Conservation (phyloP, 2,888 invertebrate species). For the Ptychoptera contaminata region DNA sequence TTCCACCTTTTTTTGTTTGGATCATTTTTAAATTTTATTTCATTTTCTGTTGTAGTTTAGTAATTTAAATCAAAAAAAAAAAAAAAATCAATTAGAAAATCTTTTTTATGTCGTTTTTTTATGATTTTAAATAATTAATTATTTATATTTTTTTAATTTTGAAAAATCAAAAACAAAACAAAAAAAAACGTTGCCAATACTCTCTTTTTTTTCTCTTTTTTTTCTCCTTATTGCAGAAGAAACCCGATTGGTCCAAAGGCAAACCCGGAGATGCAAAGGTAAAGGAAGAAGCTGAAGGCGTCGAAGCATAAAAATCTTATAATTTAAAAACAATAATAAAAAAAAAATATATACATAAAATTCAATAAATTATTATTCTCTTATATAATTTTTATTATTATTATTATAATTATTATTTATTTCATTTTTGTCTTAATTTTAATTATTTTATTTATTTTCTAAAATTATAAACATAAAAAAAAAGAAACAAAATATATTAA, state of each 20-base stretch:
- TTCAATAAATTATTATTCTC: not conserved
- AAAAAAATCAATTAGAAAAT: no score
- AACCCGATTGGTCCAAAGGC: slow-evolving; percentile 88
- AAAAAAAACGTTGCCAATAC: not conserved
- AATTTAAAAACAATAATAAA: not conserved
- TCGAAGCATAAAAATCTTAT: slow-evolving; percentile 64
- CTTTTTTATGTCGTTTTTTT: not conserved
- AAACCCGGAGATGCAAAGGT: slow-evolving; percentile 75
- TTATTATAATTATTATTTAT: no score
- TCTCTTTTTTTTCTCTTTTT: slow-evolving; percentile 9
- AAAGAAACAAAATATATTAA: no score
- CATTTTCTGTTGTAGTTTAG: no score
- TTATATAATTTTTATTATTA: no score
- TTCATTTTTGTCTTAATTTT: no score
- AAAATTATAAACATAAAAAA: no score
- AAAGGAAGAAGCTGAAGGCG: slow-evolving; percentile 69
- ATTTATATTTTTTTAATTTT: not conserved
- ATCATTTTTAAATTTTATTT: no score
- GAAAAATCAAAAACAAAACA: no score
- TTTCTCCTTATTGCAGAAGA: slow-evolving; percentile 55
- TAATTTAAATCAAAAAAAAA: no score
- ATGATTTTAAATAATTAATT: not conserved
- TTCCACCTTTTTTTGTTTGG: no score
- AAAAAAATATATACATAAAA: not conserved
- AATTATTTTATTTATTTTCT: no score